Conservation (phyloP, 2,113 vertebrate genomes). For the Epinephelus lanceolatus region DNA sequence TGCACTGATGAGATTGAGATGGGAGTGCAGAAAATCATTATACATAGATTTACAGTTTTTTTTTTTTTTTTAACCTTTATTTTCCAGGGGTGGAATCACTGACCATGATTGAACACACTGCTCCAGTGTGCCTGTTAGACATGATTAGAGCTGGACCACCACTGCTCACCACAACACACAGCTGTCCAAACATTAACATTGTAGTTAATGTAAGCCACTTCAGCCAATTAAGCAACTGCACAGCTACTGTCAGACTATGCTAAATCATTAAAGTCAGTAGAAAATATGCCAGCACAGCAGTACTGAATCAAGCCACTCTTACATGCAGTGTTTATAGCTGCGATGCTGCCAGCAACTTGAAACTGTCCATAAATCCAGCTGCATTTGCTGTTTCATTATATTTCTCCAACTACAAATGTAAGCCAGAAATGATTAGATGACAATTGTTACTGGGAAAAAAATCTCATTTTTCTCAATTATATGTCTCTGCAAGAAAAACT, state of each 20-base stretch:
- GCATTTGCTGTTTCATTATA: slow-evolving; percentile 9
- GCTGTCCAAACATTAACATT: slow-evolving; percentile 10
- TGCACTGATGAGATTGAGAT: background rate
- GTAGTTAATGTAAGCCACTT: background rate
- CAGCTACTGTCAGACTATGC: background rate
- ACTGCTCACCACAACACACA: background rate
- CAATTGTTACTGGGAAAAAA: too few relatives aligned
- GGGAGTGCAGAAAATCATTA: slow-evolving; percentile 22
- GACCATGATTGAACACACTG: slow-evolving; percentile 11
- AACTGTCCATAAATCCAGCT: slow-evolving; percentile 22
- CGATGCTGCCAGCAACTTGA: slow-evolving; percentile 13
- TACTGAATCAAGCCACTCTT: slow-evolving; percentile 10
- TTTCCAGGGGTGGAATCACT: slow-evolving; percentile 1
- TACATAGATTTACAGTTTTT: slow-evolving; percentile 29
- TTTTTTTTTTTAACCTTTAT: slow-evolving; percentile 40
- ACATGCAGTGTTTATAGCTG: background rate
- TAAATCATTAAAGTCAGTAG: slow-evolving; percentile 4
- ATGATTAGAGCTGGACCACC: background rate
- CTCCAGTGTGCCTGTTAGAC: background rate
- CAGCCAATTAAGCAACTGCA: slow-evolving; percentile 18
- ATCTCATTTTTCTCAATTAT: background rate
- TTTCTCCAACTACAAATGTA: slow-evolving; percentile 3
- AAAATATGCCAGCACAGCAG: slow-evolving; percentile 33
- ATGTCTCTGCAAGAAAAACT: background rate
- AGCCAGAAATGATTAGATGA: slow-evolving; percentile 2